phyloP scores from a whole-genome alignment of 2,113 vertebrate genomes.

The Strix aluco region DNA sequence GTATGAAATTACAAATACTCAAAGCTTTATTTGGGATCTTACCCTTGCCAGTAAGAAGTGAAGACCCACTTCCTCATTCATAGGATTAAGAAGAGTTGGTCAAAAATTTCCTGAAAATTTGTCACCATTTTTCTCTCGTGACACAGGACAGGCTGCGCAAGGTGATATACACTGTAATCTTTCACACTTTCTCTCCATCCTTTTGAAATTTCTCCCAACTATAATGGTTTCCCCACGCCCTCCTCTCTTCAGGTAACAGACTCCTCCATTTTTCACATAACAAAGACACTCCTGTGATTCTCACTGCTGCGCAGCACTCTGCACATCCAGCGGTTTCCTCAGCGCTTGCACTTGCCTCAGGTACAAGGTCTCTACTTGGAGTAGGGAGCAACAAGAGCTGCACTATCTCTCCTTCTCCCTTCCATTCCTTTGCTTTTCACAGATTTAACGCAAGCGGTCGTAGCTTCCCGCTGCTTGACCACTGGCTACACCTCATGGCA shows the following conservation, averaged over 20 bases:
- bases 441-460: fast-evolving
- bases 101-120: neutral
- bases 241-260: neutral
- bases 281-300: neutral
- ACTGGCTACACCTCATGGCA: fast-evolving
- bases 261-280: neutral
- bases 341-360: neutral
- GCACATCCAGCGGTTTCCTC: neutral
- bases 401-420: neutral
- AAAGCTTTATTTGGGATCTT: neutral
- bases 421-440: neutral
- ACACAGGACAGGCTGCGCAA: neutral
- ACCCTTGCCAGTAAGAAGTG: neutral
- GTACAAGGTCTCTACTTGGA: neutral
- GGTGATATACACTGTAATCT: neutral
- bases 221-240: neutral
- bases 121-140: neutral
- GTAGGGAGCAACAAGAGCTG: neutral
- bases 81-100: neutral
- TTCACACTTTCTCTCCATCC: neutral
- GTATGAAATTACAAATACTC: neutral
- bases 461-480: neutral
- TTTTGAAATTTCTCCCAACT: neutral
- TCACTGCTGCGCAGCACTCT: neutral
- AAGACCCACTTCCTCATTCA: neutral